phyloP scores from a whole-genome alignment of 1,140 invertebrate genomes.

The Melanaphis sacchari region DNA sequence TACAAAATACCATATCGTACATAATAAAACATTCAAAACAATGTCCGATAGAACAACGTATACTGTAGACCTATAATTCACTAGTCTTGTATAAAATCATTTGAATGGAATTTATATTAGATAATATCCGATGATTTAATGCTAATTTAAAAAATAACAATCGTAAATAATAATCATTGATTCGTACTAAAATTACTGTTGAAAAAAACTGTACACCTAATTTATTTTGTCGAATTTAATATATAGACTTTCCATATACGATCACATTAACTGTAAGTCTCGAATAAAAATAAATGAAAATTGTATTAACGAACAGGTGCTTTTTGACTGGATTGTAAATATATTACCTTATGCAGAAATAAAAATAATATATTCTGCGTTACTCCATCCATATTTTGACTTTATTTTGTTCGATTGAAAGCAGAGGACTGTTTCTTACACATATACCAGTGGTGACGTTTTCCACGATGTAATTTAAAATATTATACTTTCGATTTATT shows the following conservation, averaged over 20 bases:
- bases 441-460: not conserved
- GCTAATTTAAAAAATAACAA: not conserved
- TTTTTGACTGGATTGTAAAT: not conserved
- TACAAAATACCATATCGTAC: conserved; percentile 13
- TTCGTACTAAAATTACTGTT: not conserved
- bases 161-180: not conserved
- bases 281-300: not conserved
- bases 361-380: not conserved
- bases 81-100: not conserved
- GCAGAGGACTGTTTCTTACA: not conserved
- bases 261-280: too few relatives aligned
- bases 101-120: not conserved
- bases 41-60: not conserved
- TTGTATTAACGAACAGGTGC: too few relatives aligned
- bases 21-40: not conserved
- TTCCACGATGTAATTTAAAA: conserved; percentile 37
- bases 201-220: not conserved
- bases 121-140: not conserved
- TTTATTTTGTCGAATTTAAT: not conserved
- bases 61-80: conserved; percentile 3
- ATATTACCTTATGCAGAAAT: not conserved
- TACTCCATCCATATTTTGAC: not conserved
- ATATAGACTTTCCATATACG: too few relatives aligned
- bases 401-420: not conserved
- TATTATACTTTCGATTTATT: conserved; percentile 3